A percentile compares a stretch with the other conserved stretches of the same genome.
Conservation (phyloP, 2,797 vertebrate species). For the Sebastes iracundus region DNA sequence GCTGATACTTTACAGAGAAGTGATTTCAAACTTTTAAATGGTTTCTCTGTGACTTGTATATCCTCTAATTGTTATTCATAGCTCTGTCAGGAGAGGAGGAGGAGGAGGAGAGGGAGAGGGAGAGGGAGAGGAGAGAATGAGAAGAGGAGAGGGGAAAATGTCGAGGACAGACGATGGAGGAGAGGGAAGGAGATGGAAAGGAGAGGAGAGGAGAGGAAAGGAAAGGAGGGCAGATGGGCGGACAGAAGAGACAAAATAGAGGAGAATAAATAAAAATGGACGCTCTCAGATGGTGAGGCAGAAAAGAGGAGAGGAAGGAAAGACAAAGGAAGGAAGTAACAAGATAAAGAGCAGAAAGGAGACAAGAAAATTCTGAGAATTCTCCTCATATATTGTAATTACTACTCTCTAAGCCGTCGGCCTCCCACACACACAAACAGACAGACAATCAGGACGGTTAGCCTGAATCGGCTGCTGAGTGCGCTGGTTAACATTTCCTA, state of each 20-base stretch:
- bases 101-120: slow-evolving; percentile 18
- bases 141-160: slow-evolving; percentile 35
- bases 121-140: slow-evolving; percentile 26
- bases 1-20: slow-evolving; percentile 68
- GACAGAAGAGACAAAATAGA: slow-evolving; percentile 32
- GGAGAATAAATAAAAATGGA: slow-evolving; percentile 30
- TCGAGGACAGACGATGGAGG: slow-evolving; percentile 17
- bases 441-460: background rate
- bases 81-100: slow-evolving; percentile 66
- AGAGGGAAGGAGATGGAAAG: slow-evolving; percentile 17
- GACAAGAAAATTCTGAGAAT: background rate
- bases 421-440: background rate
- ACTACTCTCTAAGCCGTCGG: background rate
- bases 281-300: background rate
- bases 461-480: background rate
- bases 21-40: slow-evolving; percentile 79
- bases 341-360: background rate
- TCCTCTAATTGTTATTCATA: slow-evolving; percentile 83
- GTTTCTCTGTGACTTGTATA: slow-evolving; percentile 76
- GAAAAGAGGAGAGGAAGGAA: background rate
- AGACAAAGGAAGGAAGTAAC: background rate
- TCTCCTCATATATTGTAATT: background rate
- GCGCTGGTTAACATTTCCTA: background rate
- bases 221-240: slow-evolving; percentile 26
- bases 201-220: slow-evolving; percentile 5